Base-by-base conservation (phyloP, 2,113 vertebrate species). In the Bubo bubo region DNA sequence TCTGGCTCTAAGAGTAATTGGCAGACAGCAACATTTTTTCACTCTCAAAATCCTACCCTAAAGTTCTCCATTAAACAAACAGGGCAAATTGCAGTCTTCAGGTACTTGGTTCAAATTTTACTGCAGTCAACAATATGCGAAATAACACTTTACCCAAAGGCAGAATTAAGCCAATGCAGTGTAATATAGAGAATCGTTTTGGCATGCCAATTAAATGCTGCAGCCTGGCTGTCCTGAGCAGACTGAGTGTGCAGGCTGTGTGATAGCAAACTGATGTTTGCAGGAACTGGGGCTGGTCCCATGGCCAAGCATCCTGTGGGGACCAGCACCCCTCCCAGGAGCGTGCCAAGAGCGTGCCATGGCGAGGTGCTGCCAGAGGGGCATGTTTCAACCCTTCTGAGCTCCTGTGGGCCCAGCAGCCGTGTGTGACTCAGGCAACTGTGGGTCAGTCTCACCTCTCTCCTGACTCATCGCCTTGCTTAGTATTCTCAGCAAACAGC, bases 1-100 rank as follows among this genome's bases (percentile, higher is more conserved):
- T 95, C 76, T 96, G 92, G 81, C 47, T 95, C 35, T 64, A 55
- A 39, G 66, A 93, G 45, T 91, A 92, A 77, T 1, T 94, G 94
- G 93, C 95, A 95, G 75, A 82, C 63, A 64, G 63, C 32, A 94
- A 56, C 24, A 76, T 79, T 79, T 74, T 91, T 93, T 96, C 58
- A 86, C 62, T 87, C 64, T 73, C 53, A 86, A 84, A 89, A 96
- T 95, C 49, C 59, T 68, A 62, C 72, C 52, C 73, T 90, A 4
- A 74, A 95, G 53, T 86, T 92, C 75, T 87, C 60, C 30, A 39
- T 64, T 79, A 93, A 94, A 74, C 59, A 82, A 96, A 75, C 5
- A 17, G 39, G 70, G 68, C 5, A 30, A 90, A 74, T n/a, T 79
- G 45, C 73, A 81, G 35, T 81, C 79, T 84, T 94, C 50, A 85